phyloP scores from a whole-genome alignment of 2,888 invertebrate genomes.

The Stegophylla sp. region DNA sequence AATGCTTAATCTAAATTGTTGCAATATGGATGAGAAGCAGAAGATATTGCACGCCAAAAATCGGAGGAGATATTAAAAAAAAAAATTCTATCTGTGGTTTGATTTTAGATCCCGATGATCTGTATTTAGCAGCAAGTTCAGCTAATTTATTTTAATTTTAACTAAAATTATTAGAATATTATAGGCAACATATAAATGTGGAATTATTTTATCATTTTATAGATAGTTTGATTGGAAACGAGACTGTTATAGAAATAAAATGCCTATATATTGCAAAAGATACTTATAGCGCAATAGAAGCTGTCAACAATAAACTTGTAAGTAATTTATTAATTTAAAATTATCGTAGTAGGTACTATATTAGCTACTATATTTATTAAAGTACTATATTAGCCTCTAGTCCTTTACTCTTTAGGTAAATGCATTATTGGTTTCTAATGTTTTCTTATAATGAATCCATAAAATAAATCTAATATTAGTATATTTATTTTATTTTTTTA shows the following conservation, averaged over 20 bases:
- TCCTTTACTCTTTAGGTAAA: no score
- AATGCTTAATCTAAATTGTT: constrained; percentile 7
- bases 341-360: no score
- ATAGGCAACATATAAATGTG: no score
- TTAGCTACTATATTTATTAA: no score
- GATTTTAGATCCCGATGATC: not conserved
- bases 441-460: no score
- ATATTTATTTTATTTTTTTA: constrained; percentile 3
- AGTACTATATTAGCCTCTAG: no score
- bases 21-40: not conserved
- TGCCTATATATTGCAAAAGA: not conserved
- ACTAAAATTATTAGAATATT: no score
- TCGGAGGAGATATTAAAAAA: not conserved
- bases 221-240: not conserved
- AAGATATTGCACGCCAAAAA: not conserved
- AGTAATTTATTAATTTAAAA: not conserved
- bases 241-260: not conserved
- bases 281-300: not conserved
- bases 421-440: no score
- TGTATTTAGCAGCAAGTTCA: constrained; percentile 8
- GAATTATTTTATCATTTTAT: not conserved
- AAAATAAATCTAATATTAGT: not conserved
- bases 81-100: constrained; percentile 1
- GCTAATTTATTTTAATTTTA: not conserved
- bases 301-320: constrained; percentile 5